These are phyloP conservation scores for Thecocarcelia acutangulata DNA, from an alignment of 2,888 invertebrate genomes.

Conservation along the genomic window DNA sequence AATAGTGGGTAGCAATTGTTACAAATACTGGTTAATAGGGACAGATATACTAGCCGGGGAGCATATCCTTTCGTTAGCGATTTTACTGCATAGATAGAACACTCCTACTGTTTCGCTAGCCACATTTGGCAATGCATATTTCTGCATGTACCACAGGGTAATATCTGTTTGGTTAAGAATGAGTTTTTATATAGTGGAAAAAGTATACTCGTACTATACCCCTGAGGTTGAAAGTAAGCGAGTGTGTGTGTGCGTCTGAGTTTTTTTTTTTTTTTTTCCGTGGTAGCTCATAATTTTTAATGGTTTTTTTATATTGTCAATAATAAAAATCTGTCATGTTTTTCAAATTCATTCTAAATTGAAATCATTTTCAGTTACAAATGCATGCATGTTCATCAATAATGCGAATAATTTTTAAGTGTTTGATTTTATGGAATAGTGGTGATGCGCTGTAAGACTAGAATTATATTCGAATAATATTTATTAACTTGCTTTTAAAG, in stretches of 20 bases:
- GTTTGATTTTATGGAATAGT: not conserved
- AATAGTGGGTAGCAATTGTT: no score
- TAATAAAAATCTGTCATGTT: slow-evolving; percentile 42
- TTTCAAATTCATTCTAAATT: slow-evolving; percentile 25
- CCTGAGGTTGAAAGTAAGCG: not conserved
- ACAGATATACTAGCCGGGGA: no score
- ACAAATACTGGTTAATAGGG: no score
- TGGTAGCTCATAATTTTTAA: slow-evolving; percentile 38
- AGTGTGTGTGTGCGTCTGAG: not conserved
- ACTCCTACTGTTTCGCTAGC: no score
- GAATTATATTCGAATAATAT: not conserved
- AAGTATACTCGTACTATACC: slow-evolving; percentile 1
- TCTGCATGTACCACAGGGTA: no score
- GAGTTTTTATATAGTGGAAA: not conserved
- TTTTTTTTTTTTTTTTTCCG: not conserved
- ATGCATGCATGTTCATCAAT: slow-evolving; percentile 22
- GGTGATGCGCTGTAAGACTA: not conserved
- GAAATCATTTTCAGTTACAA: slow-evolving; percentile 2
- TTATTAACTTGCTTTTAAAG: no score
- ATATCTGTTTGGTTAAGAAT: not conserved
- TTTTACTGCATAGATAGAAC: no score
- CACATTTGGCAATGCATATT: no score
- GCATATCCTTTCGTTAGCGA: no score
- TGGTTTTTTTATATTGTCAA: slow-evolving; percentile 22
- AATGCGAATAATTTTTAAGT: slow-evolving; percentile 5